phyloP scores from a whole-genome alignment of 2,888 invertebrate species.

The Drosophila nigricruria region DNA sequence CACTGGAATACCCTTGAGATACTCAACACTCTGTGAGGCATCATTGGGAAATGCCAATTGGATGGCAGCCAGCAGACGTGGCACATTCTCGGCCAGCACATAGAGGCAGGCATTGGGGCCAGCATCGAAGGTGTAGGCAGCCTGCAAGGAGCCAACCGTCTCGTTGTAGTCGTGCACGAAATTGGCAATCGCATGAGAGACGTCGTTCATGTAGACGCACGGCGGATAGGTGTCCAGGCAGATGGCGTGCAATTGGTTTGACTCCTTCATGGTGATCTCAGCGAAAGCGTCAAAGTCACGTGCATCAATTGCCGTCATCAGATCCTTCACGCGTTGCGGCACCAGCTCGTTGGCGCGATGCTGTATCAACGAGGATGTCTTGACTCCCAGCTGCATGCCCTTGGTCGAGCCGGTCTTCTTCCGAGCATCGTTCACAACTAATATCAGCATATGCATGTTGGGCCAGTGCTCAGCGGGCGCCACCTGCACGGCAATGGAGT shows the following conservation, averaged over 20 bases:
- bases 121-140: conserved; percentile 99
- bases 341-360: conserved; percentile 91
- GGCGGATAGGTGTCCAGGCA: conserved; percentile 98
- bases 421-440: conserved; percentile 93
- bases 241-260: conserved; percentile 98
- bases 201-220: conserved; percentile 95
- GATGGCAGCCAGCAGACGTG: conserved; percentile 89
- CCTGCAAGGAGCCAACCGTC: conserved; percentile 88
- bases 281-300: conserved; percentile 94
- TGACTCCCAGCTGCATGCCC: conserved; percentile 93
- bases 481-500: conserved; percentile 92
- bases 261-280: conserved; percentile 98
- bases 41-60: conserved; percentile 90
- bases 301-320: conserved; percentile 86
- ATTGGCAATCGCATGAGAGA: conserved; percentile 92
- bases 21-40: conserved; percentile 84
- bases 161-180: conserved; percentile 94
- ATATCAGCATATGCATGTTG: conserved; percentile 93
- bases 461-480: conserved; percentile 93
- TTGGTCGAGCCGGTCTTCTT: conserved; percentile 95
- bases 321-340: conserved; percentile 88
- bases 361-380: conserved; percentile 93
- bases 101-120: conserved; percentile 98
- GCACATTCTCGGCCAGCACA: conserved; percentile 91
- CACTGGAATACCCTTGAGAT: conserved; percentile 87